A percentile compares a stretch with the other conserved stretches of the same genome.
phyloP scores from a whole-genome alignment of 2,888 invertebrate genomes.

The Standfussiana lucernea region DNA sequence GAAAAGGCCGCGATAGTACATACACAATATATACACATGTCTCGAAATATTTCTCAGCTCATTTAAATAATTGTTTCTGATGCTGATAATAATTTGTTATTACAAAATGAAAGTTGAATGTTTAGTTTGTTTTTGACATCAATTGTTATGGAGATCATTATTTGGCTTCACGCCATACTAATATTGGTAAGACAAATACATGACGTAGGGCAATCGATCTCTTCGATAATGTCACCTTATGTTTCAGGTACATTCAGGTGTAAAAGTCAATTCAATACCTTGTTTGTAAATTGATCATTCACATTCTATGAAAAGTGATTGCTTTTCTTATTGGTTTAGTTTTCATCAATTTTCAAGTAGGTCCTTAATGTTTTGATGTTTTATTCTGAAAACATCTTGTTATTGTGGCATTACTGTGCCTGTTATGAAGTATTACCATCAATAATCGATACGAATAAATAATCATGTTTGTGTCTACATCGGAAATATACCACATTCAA shows the following conservation, averaged over 20 bases:
- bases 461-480: conserved; percentile 16
- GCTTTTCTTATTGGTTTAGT: not conserved
- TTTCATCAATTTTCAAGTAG: not conserved
- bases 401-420: conserved; percentile 3
- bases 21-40: not conserved
- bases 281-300: not conserved
- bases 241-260: conserved; percentile 33
- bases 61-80: conserved; percentile 21
- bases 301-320: not conserved
- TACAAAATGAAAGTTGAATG: conserved; percentile 20
- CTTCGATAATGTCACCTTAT: conserved; percentile 51
- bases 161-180: conserved; percentile 6
- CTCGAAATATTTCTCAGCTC: conserved; percentile 11
- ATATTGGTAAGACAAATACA: conserved; percentile 30
- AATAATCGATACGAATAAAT: conserved; percentile 22
- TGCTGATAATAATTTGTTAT: conserved; percentile 29
- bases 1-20: too few relatives aligned
- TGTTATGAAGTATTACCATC: not conserved
- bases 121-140: conserved; percentile 26
- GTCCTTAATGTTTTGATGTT: not conserved
- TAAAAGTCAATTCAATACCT: conserved; percentile 5
- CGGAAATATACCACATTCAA: conserved; percentile 31
- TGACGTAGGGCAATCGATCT: conserved; percentile 61
- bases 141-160: conserved; percentile 19
- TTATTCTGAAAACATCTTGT: not conserved